Evolutionary conservation across 2,113 vertebrate genomes (phyloP).

Genomic region (Dasyprocta punctata): DNA sequence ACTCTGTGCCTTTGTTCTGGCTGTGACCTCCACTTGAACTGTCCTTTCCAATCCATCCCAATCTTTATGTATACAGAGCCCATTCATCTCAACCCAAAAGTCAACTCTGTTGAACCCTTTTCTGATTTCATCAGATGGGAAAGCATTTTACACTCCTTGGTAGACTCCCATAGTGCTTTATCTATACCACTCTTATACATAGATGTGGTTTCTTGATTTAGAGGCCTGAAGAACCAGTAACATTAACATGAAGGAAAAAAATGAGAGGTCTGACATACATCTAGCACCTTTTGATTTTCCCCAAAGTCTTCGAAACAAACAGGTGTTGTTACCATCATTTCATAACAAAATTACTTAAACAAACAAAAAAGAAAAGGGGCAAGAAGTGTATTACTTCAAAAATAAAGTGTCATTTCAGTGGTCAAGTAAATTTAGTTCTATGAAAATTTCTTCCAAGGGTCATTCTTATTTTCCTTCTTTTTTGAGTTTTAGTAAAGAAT

Average conservation of each 20-base stretch:
- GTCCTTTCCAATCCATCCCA: conserved; percentile 30
- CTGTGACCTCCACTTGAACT: not conserved
- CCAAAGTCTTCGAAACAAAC: conserved; percentile 29
- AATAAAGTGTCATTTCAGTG: conserved; percentile 4
- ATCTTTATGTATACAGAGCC: not conserved
- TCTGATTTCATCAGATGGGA: conserved; percentile 26
- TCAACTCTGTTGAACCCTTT: conserved; percentile 54
- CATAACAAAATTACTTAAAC: conserved; percentile 25
- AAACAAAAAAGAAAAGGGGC: not conserved
- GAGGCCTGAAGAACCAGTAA: not conserved
- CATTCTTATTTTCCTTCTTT: conserved; percentile 2
- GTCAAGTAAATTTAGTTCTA: not conserved
- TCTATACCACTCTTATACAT: not conserved
- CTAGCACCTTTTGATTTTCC: conserved; percentile 31
- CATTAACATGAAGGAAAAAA: not conserved
- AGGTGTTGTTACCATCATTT: not conserved
- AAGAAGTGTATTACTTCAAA: conserved; percentile 43
- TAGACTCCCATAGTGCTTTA: not conserved
- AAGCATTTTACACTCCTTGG: not conserved
- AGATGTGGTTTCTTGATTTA: not conserved
- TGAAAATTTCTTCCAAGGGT: not conserved
- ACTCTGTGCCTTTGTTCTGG: not conserved
- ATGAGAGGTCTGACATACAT: not conserved
- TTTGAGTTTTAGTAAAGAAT: conserved; percentile 23
- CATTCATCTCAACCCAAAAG: conserved; percentile 30